Evolutionary conservation across 2,888 invertebrate genomes (phyloP), one percentile per base, ranked within the genome.

Genomic region (Callosobruchus maculatus): DNA sequence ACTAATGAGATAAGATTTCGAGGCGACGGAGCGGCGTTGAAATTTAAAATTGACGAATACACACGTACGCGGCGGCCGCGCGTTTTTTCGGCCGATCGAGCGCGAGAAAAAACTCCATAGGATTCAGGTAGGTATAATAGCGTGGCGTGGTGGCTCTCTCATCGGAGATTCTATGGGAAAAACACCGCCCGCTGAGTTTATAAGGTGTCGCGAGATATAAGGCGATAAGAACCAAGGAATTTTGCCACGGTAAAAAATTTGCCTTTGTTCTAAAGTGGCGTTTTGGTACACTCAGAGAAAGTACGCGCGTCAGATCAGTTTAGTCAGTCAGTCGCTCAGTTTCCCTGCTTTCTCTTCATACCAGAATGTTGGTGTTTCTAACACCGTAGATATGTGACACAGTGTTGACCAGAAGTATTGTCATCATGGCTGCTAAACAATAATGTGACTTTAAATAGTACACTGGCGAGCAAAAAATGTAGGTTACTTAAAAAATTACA

Each of bases 1-100:
- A 81, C 80, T 81, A 81, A 81, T 81, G 80, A 80, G 81, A 79
- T 80, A 75, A 78, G 77, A 77, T 80, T 79, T 80, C 72, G 74
- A 77, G 73, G 70, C 71, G 70, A 71, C 68, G 9, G 68, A 9
- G 31, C 77, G 73, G 75, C 72, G 78, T 78, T 77, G 77, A 78
- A 78, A 77, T 78, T 77, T 77, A 70, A 77, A 76, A 77, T 76
- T 78, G 75, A 71, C 75, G 26, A 20, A 26, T 21, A 70, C 20
- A 26, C 70, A 70, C 22, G 0, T 68, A 68, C 69, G 21, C 69
- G 22, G n/a, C 18, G 21, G 70, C 70, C 49, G 49, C 18, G 49
- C 49, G 49, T 49, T 49, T 49, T 49, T 49, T 49, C 49, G 49
- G 49, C 49, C 49, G 49, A 49, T 7, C 49, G 49, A 13, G 18